Conservation (phyloP, 2,888 invertebrate species). For the Drosophila pegasa region DNA sequence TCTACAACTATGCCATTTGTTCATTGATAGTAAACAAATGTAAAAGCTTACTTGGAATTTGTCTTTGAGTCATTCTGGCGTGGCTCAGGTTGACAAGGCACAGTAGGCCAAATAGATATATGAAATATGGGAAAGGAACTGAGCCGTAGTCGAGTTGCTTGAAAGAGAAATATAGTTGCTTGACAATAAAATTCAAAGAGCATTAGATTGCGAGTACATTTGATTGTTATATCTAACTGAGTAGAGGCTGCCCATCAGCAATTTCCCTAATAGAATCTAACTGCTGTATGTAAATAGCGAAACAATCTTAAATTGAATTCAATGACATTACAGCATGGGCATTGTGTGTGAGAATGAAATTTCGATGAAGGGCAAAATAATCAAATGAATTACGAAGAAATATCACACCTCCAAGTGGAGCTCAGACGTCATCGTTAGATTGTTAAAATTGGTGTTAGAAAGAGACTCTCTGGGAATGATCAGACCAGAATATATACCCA, state of each 20-base stretch:
- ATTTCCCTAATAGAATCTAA: neutral
- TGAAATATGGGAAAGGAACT: neutral
- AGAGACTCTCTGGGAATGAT: too few species aligned
- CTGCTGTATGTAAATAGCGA: constrained; percentile 1
- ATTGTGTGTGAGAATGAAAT: neutral
- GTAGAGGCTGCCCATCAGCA: neutral
- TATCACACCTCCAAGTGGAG: neutral
- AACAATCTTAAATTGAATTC: constrained; percentile 4
- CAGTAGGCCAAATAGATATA: neutral
- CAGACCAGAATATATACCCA: too few species aligned
- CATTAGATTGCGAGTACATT: neutral
- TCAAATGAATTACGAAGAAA: neutral
- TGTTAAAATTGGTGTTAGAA: neutral
- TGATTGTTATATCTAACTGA: neutral
- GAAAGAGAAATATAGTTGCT: neutral
- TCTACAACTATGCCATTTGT: neutral
- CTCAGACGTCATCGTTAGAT: neutral
- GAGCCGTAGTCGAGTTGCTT: neutral
- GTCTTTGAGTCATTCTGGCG: neutral
- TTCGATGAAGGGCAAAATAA: neutral
- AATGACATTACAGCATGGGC: neutral
- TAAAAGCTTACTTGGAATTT: neutral
- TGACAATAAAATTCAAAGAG: neutral
- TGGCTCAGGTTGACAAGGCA: neutral
- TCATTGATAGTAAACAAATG: neutral